Percentiles rank a stretch among this genome's conserved stretches.
These are phyloP conservation scores for Sisyra terminalis DNA, from an alignment of 2,888 invertebrate genomes.

Conservation along the genomic window DNA sequence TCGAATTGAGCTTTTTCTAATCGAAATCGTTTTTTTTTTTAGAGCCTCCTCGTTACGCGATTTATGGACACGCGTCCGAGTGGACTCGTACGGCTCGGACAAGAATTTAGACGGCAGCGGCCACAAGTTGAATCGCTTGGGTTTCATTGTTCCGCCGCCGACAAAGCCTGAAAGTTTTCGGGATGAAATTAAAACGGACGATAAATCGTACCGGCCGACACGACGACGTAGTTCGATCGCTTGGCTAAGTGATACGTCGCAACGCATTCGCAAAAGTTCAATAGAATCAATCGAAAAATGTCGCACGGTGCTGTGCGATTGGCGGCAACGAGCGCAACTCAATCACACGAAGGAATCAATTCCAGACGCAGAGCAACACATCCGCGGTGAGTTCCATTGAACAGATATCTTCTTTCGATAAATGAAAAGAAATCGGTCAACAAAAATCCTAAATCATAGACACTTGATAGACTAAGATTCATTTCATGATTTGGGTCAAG, in stretches of 20 bases:
- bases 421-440: no score
- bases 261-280: background rate
- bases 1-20: no score
- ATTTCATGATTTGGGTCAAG: no score
- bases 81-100: background rate
- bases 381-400: no score
- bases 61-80: slow-evolving; percentile 1
- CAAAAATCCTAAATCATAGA: no score
- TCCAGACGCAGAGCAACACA: no score
- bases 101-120: background rate
- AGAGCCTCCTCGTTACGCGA: slow-evolving; percentile 6
- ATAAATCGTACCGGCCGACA: no score
- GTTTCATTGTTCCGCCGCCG: background rate
- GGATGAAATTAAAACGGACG: background rate
- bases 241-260: background rate
- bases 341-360: no score
- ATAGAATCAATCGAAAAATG: slow-evolving; percentile 2
- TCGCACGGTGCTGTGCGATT: background rate
- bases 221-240: background rate
- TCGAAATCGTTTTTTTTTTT: background rate
- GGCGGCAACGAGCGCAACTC: no score
- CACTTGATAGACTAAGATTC: no score
- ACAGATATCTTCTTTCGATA: no score
- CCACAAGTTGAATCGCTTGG: background rate
- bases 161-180: background rate